These are phyloP conservation scores for Drosophila melanogaster DNA, from an alignment of 1,140 invertebrate genomes.

Conservation along the genomic window Release_6_plus_ISO1_MT NT_037436.4:932501-933000, in stretches of 20 bases:
- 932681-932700: neutral
- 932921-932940: constrained; percentile 60
- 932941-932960: too few species aligned
- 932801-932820: constrained; percentile 84
- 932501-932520: too few species aligned
- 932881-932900: constrained; percentile 64
- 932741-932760: neutral
- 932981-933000: neutral
- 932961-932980: too few species aligned
- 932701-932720: too few species aligned
- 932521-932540: too few species aligned
- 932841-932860: constrained; percentile 83
- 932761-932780: constrained; percentile 64
- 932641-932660: neutral
- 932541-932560: too few species aligned
- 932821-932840: constrained; percentile 82
- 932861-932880: constrained; percentile 63
- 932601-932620: too few species aligned
- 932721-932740: neutral
- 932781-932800: constrained; percentile 79
- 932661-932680: neutral
- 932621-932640: too few species aligned
- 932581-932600: too few species aligned
- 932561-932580: too few species aligned
- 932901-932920: constrained; percentile 60